Conservation (phyloP, 2,888 invertebrate genomes). For the Teinopalpus imperialis region DNA sequence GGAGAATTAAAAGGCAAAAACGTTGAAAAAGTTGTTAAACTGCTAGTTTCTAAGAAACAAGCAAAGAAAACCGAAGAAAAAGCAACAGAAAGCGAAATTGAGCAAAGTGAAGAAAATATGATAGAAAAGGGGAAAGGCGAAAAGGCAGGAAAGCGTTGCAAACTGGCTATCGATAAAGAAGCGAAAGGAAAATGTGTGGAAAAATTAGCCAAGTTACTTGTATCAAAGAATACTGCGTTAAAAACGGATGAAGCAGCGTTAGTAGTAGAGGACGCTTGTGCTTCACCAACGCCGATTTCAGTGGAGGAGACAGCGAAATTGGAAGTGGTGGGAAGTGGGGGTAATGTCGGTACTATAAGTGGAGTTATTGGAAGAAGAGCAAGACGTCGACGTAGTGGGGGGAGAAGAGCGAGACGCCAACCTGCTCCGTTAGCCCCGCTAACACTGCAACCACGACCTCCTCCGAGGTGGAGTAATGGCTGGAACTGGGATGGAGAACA, state of each 20-base stretch:
- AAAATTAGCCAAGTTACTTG: conserved; percentile 68
- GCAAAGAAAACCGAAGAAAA: conserved; percentile 27
- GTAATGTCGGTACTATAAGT: conserved; percentile 40
- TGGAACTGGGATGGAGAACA: conserved; percentile 95
- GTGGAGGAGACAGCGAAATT: conserved; percentile 36
- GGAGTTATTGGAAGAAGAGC: conserved; percentile 34
- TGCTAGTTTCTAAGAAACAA: conserved; percentile 40
- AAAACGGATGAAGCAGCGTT: conserved; percentile 64
- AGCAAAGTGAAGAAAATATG: conserved; percentile 26
- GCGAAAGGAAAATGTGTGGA: conserved; percentile 64
- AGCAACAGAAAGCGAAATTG: conserved; percentile 15
- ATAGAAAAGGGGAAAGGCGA: conserved; percentile 31
- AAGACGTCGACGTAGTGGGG: conserved; percentile 43
- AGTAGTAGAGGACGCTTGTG: conserved; percentile 46
- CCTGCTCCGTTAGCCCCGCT: conserved; percentile 34
- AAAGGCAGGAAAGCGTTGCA: conserved; percentile 49
- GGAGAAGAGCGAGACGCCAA: conserved; percentile 38
- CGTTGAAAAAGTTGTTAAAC: conserved; percentile 39
- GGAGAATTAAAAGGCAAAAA: conserved; percentile 36
- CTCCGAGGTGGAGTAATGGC: conserved; percentile 91
- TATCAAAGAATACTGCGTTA: conserved; percentile 68
- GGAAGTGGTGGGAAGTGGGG: conserved; percentile 54
- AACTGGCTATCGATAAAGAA: conserved; percentile 48
- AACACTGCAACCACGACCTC: conserved; percentile 46
- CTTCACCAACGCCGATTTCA: conserved; percentile 41